Conservation (phyloP, 2,888 invertebrate genomes). For the Poecilus cupreus region DNA sequence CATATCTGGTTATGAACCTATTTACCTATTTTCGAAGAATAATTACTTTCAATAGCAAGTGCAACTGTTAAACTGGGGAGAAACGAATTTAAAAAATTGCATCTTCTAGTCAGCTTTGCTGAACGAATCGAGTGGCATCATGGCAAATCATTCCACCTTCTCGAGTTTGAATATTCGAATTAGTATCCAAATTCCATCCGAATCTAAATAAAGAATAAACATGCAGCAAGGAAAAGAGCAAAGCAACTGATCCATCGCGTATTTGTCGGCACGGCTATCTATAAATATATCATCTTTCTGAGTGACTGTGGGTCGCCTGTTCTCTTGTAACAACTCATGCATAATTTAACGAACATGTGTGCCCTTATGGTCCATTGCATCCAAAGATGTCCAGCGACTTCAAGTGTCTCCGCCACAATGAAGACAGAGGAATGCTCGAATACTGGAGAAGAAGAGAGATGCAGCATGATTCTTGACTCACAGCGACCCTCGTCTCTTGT, state of each 20-base stretch:
- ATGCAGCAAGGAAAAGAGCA: slow-evolving; percentile 1
- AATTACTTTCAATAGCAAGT: no score
- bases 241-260: slow-evolving; percentile 24
- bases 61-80: no score
- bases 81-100: no score
- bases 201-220: slow-evolving; percentile 20
- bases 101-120: no score
- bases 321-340: slow-evolving; percentile 50
- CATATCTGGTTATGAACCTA: no score
- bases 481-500: slow-evolving; percentile 51
- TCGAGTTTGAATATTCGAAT: slow-evolving; percentile 51
- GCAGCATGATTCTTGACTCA: not conserved
- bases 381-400: slow-evolving; percentile 33
- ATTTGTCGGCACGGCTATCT: slow-evolving; percentile 57
- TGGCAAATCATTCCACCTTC: slow-evolving; percentile 50
- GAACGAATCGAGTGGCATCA: not conserved
- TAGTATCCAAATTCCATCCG: slow-evolving; percentile 45
- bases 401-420: slow-evolving; percentile 7
- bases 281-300: slow-evolving; percentile 60
- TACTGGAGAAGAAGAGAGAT: slow-evolving; percentile 8
- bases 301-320: slow-evolving; percentile 39
- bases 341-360: slow-evolving; percentile 58
- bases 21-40: no score
- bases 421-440: not conserved
- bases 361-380: slow-evolving; percentile 56